These are phyloP conservation scores for Limnodromus scolopaceus DNA, from an alignment of 2,797 vertebrate genomes.

Conservation along the genomic window DNA sequence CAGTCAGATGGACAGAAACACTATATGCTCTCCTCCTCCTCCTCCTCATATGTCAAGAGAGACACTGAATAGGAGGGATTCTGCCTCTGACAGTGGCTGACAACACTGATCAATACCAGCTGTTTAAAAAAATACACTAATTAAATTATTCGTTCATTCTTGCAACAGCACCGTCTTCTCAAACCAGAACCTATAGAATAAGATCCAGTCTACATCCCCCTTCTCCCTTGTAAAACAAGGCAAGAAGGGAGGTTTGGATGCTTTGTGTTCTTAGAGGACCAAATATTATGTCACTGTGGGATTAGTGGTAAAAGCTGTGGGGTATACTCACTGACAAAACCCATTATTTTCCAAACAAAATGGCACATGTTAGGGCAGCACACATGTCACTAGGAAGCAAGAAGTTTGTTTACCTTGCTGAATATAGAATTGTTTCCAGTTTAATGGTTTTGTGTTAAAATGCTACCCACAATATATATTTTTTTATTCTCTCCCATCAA, in stretches of 20 bases:
- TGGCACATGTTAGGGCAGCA: neutral
- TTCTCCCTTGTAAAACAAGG: neutral
- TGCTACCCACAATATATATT: neutral
- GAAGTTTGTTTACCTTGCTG: slow-evolving; percentile 5
- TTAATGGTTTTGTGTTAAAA: slow-evolving; percentile 10
- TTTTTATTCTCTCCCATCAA: neutral
- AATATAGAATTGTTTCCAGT: slow-evolving; percentile 20
- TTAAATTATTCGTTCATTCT: neutral
- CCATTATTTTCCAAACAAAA: neutral
- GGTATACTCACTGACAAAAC: neutral
- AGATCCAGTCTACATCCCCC: neutral
- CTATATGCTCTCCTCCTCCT: neutral
- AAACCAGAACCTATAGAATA: neutral
- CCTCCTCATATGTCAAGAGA: neutral
- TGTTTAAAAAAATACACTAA: slow-evolving; percentile 7
- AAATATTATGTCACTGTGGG: neutral
- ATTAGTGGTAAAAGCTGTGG: neutral
- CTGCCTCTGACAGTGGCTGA: neutral
- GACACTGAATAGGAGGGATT: neutral
- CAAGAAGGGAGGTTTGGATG: neutral
- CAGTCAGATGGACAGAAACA: neutral
- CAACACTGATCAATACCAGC: neutral
- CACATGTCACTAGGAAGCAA: neutral
- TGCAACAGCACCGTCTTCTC: neutral
- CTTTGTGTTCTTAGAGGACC: neutral